Percentiles rank a stretch among this genome's conserved stretches.
phyloP scores from a whole-genome alignment of 2,113 vertebrate genomes.

The Parotia lawesii region DNA sequence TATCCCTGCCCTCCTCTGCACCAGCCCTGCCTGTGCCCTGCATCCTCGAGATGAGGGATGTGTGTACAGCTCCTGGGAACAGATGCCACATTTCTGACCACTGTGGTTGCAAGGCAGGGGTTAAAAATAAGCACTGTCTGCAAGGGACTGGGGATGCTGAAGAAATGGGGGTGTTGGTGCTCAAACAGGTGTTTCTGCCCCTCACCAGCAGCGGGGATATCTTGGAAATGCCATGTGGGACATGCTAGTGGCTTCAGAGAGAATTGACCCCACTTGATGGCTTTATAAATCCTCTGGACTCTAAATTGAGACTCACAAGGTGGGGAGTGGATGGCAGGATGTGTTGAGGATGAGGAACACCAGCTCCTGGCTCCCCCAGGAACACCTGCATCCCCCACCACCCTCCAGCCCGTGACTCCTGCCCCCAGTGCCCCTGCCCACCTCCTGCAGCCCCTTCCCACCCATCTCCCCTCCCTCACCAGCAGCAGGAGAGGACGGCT shows the following conservation, averaged over 20 bases:
- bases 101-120: neutral
- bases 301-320: neutral
- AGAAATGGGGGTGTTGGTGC: neutral
- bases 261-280: neutral
- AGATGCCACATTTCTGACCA: neutral
- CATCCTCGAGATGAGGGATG: accelerated
- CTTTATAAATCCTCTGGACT: neutral
- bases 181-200: neutral
- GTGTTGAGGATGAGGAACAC: neutral
- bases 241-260: neutral
- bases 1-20: neutral
- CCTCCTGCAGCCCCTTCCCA: neutral
- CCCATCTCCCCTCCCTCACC: constrained; percentile 6
- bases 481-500: constrained; percentile 30
- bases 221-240: neutral
- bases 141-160: neutral
- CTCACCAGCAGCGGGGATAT: accelerated
- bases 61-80: neutral
- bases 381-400: neutral
- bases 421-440: neutral
- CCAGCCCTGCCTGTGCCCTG: neutral
- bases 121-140: neutral
- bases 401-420: accelerated
- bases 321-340: no score
- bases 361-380: neutral